These are phyloP conservation scores for Pachyseris speciosa DNA, from an alignment of 64 coral and sea anemone genomes.

Conservation along the genomic window DNA sequence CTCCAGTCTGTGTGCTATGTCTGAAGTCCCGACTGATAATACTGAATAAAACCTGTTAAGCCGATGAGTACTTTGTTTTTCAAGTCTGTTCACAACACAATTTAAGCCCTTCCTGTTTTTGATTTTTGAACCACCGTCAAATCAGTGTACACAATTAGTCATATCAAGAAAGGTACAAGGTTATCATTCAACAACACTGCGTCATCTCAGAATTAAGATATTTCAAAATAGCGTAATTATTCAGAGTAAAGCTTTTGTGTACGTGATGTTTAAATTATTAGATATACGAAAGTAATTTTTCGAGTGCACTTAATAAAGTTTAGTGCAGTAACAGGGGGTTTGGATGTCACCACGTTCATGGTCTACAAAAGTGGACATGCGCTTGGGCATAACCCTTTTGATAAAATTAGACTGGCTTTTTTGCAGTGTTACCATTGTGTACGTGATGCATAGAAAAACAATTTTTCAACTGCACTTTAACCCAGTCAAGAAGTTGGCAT, in stretches of 20 bases:
- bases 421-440: no score
- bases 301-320: no score
- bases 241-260: background rate
- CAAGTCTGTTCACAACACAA: background rate
- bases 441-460: no score
- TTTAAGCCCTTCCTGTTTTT: background rate
- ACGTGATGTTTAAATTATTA: background rate
- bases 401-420: no score
- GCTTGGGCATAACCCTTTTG: no score
- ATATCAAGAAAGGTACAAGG: background rate
- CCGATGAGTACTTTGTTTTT: background rate
- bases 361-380: no score
- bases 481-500: background rate
- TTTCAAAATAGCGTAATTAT: background rate
- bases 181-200: background rate
- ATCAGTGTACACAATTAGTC: background rate
- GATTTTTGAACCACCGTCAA: background rate
- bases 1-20: no score
- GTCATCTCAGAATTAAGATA: background rate
- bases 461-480: background rate
- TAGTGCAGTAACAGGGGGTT: no score
- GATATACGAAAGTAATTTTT: no score
- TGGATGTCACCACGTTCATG: no score
- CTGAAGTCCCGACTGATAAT: no score
- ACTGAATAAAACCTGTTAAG: background rate